Evolutionary conservation across 1,140 invertebrate genomes (phyloP).

Genomic region (Macrocentrus cingulum): DNA sequence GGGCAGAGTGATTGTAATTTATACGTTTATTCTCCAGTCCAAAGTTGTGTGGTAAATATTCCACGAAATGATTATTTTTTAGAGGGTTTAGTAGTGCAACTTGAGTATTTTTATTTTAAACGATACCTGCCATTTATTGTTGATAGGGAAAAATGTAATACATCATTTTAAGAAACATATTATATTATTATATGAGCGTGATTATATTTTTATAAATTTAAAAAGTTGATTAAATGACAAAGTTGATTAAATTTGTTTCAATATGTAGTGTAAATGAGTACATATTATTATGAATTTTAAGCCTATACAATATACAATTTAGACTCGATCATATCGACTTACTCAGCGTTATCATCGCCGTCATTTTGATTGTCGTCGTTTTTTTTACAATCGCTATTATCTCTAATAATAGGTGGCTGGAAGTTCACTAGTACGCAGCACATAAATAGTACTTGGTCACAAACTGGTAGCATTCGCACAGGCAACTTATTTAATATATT

Average conservation of each 20-base stretch:
- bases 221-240: too few relatives aligned
- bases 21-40: constrained; percentile 32
- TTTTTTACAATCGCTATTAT: background rate
- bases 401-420: constrained; percentile 19
- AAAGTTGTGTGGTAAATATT: constrained; percentile 25
- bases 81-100: constrained; percentile 23
- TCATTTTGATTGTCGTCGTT: too few relatives aligned
- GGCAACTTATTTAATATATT: constrained; percentile 35
- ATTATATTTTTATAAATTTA: too few relatives aligned
- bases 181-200: too few relatives aligned
- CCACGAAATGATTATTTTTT: constrained; percentile 30
- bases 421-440: constrained; percentile 24
- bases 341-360: too few relatives aligned
- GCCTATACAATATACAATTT: too few relatives aligned
- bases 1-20: constrained; percentile 33
- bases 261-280: too few relatives aligned
- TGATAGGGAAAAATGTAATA: background rate
- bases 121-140: constrained; percentile 15
- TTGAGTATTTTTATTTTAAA: constrained; percentile 29
- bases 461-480: background rate
- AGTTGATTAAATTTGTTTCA: too few relatives aligned
- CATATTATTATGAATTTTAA: too few relatives aligned
- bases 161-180: background rate
- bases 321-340: too few relatives aligned
- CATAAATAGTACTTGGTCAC: constrained; percentile 13